Evolutionary conservation across 1,140 invertebrate species (phyloP), one percentile per base, ranked within the genome.

Genomic region (Pseudoatta argentina): DNA sequence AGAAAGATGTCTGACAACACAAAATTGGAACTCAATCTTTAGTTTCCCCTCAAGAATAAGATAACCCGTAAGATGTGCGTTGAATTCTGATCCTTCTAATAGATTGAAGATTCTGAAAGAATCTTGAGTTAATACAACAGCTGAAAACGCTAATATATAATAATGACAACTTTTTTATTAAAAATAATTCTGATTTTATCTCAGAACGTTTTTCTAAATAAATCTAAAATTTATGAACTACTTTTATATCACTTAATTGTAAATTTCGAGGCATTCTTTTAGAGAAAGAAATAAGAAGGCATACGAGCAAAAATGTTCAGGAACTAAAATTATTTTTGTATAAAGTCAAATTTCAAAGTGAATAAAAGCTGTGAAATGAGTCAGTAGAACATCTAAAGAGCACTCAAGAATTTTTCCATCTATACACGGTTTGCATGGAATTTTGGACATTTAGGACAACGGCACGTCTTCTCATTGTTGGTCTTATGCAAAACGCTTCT

Each of bases 401-500:
- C 3, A 48, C 3, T 72, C 39, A 18, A 48, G 6, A 59, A 69
- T 82, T 73, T 73, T 82, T 72, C 24, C 5, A 10, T 77, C 57
- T 63, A 14, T 18, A 1, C 27, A 21, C 3, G 8, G 8, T 4
- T 61, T 72, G 4, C 39, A 21, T 34, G 24, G 12, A 30, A 27
- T 75, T 27, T 73, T 73, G 72, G 14, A 83, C 55, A 75, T 75
- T 75, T 75, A 61, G 55, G 12, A 24, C 66, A 51, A 27, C 24
- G 24, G 18, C 39, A 73, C 67, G 24, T 83, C 39, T 63, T 63
- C 44, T 75, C 79, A 24, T 14, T 73, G 39, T 48, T 73, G 24
- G 39, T 83, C 39, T 83, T 83, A 63, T 61, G 55, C 69, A 83
- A 83, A 83, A 83, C 24, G 55, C 55, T 83, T 10, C 39, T 51